Evolutionary conservation across 2,113 vertebrate genomes (phyloP).

Genomic region (Pyrgilauda ruficollis): DNA sequence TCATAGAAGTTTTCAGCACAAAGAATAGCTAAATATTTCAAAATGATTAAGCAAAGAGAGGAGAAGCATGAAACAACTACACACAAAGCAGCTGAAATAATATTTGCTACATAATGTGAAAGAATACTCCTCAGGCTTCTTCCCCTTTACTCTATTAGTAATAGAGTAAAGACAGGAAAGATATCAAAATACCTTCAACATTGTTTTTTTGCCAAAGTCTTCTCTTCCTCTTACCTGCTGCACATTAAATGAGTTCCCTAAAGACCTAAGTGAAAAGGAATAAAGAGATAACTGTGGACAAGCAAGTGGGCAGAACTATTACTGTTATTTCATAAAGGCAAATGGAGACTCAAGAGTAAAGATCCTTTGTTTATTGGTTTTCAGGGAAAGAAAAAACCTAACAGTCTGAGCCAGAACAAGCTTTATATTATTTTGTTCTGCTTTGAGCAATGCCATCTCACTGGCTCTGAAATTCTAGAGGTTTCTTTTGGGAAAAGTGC

Average conservation of each 20-base stretch:
- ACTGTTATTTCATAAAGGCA: constrained; percentile 1
- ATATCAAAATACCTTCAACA: neutral
- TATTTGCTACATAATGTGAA: neutral
- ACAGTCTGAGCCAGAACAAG: neutral
- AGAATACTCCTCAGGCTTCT: neutral
- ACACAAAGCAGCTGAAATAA: neutral
- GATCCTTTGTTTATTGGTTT: neutral
- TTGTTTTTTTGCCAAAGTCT: neutral
- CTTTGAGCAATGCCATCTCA: neutral
- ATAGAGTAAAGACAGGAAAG: neutral
- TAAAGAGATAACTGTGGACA: neutral
- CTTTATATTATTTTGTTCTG: neutral
- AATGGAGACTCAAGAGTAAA: neutral
- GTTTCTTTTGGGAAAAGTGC: neutral
- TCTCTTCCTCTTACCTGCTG: neutral
- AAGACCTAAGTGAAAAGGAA: constrained; percentile 6
- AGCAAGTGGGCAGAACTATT: neutral
- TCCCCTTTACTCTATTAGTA: neutral
- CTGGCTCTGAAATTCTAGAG: neutral
- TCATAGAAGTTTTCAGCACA: neutral
- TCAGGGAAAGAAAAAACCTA: neutral
- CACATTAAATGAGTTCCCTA: constrained; percentile 13
- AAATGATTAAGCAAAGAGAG: neutral
- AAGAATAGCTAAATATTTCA: neutral
- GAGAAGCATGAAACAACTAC: neutral